Base-by-base conservation (phyloP, 2,113 vertebrate species). In the Ondatra zibethicus region DNA sequence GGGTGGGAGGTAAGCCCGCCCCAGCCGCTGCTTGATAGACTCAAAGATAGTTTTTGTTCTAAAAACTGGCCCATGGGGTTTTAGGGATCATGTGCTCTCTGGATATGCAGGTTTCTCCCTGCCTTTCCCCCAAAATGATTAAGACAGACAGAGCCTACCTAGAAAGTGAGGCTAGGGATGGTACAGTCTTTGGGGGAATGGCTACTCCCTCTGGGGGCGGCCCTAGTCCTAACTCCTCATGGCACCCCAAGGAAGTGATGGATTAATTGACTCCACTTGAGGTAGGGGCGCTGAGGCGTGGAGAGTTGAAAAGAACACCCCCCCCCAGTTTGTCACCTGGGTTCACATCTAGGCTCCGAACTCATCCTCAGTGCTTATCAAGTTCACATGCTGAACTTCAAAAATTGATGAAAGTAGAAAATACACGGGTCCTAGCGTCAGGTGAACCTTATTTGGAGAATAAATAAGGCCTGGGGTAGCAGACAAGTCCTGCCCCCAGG, bases 151-250 rank as follows among this genome's bases (percentile, higher is more conserved):
- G 55, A 47, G 14, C n/a, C 61, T 21, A 12, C 25, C 47, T 19
- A 36, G 50, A 13, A 13, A n/a, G 50, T 2, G 0, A 55, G 68
- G 42, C 52, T 5, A 55, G 13, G n/a, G 45, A 5, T 23, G 17
- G 39, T 0, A 7, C 39, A 65, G 50, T 5, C 11, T 19, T 3
- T 2, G 1, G 72, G 36, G 66, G 5, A 0, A 7, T 73, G 1
- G 11, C 17, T 29, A 19, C 63, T 33, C 58, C 61, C 86, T 12
- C 3, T 21, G 50, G 14, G 31, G 3, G 7, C 5, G 0, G 23
- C 66, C 76, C 70, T 5, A 61, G 8, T 72, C 70, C 65, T 73
- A 31, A 80, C 27, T 45, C 36, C 75, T 55, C 85, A 17, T 3
- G 13, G 1, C 19, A 45, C 58, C n/a, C 58, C 55, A 31, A 1